These are phyloP conservation scores for Alouatta caraya DNA, from an alignment of 2,797 vertebrate genomes.

Conservation along the genomic window DNA sequence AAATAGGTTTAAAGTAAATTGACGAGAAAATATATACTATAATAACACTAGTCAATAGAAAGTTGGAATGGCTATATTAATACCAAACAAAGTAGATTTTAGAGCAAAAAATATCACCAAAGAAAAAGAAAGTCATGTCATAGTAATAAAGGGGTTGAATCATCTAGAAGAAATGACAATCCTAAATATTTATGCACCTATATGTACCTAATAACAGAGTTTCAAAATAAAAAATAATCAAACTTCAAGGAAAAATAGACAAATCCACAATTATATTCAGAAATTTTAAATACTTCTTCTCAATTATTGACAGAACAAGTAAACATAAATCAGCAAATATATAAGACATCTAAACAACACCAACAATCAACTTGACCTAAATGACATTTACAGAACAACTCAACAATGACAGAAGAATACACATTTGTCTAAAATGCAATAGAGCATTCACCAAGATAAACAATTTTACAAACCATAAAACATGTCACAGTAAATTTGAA, in stretches of 20 bases:
- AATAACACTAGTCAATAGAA: neutral
- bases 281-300: neutral
- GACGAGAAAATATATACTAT: neutral
- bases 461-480: neutral
- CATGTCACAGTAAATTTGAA: neutral
- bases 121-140: neutral
- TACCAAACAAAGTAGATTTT: neutral
- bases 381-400: neutral
- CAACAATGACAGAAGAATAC: neutral
- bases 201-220: neutral
- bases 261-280: neutral
- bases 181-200: neutral
- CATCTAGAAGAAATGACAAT: neutral
- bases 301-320: neutral
- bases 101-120: neutral
- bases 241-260: neutral
- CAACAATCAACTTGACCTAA: neutral
- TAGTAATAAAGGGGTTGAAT: neutral
- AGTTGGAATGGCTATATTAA: neutral
- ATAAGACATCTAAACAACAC: neutral
- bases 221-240: slow-evolving; percentile 1
- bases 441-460: neutral
- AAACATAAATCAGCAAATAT: neutral
- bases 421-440: neutral
- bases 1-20: neutral